phyloP scores from a whole-genome alignment of 2,888 invertebrate genomes.

The Melieria omissa region DNA sequence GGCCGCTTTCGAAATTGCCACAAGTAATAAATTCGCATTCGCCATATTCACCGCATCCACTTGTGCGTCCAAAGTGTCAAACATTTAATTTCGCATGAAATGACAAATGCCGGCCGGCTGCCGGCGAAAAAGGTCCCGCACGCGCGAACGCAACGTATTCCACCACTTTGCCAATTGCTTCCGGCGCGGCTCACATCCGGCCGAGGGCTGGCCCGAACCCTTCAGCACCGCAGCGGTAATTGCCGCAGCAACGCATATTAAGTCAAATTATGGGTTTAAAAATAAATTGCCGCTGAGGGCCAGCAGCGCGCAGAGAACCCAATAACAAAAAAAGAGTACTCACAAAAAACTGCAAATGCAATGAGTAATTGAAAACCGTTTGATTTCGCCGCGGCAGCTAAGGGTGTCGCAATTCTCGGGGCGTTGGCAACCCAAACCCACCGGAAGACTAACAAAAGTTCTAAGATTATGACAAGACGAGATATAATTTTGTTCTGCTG shows the following conservation, averaged over 20 bases:
- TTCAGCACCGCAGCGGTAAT: constrained; percentile 51
- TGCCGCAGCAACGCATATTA: constrained; percentile 57
- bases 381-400: no score
- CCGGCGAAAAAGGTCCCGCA: not conserved
- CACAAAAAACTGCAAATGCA: not conserved
- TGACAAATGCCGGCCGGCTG: not conserved
- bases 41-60: constrained; percentile 4
- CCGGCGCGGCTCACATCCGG: not conserved
- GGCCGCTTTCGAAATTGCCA: not conserved
- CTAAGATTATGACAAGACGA: no score
- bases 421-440: no score
- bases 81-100: not conserved
- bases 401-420: no score
- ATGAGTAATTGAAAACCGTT: not conserved
- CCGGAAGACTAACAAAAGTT: no score
- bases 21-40: not conserved
- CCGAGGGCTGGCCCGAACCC: constrained; percentile 6
- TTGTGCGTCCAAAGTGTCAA: not conserved
- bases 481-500: no score
- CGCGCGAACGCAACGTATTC: not conserved
- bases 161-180: constrained; percentile 1
- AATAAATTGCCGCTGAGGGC: not conserved
- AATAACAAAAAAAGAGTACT: not conserved
- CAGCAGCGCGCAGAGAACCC: constrained; percentile 38
- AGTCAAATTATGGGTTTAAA: constrained; percentile 63